Evolutionary conservation across 1,140 invertebrate genomes (phyloP).

Genomic region (Conopomorpha cramerella): DNA sequence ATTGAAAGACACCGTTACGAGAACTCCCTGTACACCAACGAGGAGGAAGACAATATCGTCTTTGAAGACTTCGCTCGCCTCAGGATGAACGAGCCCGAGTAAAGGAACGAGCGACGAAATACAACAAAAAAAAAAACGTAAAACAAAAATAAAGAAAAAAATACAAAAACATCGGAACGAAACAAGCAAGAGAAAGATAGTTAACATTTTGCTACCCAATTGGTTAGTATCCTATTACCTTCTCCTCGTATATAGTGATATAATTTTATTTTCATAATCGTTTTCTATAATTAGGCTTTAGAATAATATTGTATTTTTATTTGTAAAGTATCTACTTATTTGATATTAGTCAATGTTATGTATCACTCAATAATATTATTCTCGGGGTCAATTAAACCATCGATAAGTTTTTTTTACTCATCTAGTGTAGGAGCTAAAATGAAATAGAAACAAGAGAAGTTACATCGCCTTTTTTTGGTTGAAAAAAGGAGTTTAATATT

Average conservation of each 20-base stretch:
- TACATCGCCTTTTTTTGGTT: too few species aligned
- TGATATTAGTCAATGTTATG: too few species aligned
- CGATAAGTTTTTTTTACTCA: too few species aligned
- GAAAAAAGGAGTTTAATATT: too few species aligned
- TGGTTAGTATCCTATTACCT: background rate
- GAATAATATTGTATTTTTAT: background rate
- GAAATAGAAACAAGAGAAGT: too few species aligned
- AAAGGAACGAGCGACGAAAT: too few species aligned
- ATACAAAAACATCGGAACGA: constrained; percentile 6
- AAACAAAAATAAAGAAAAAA: constrained; percentile 23
- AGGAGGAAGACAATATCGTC: constrained; percentile 87
- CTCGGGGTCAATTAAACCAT: too few species aligned
- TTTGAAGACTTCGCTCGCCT: constrained; percentile 89
- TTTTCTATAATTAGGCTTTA: background rate
- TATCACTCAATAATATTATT: too few species aligned
- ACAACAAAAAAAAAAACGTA: constrained; percentile 12
- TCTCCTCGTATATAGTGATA: background rate
- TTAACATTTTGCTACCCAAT: background rate
- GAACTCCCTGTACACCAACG: constrained; percentile 77
- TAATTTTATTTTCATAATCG: background rate
- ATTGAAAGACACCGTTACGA: constrained; percentile 79
- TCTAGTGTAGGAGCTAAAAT: too few species aligned
- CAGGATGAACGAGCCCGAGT: constrained; percentile 78
- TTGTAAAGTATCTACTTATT: background rate
- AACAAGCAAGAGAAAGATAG: constrained; percentile 1